Percentiles rank a stretch among this genome's conserved stretches.
Conservation (phyloP, 2,797 vertebrate species). For the Hippoglossus hippoglossus region DNA sequence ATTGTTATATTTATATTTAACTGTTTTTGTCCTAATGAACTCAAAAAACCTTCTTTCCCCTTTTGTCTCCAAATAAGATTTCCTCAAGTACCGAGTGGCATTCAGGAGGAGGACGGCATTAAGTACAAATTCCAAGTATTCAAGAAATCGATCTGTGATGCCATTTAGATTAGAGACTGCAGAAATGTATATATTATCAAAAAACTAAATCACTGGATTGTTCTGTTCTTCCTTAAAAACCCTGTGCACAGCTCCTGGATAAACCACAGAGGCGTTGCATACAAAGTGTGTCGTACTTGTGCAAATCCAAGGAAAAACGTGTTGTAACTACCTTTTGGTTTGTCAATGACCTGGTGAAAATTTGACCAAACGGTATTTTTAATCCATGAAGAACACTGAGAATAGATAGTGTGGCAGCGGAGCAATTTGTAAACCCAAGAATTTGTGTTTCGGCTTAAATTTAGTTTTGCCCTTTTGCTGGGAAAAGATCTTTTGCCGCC, state of each 20-base stretch:
- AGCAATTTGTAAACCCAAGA: background rate
- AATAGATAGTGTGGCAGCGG: background rate
- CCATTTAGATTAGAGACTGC: background rate
- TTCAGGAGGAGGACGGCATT: conserved; percentile 87
- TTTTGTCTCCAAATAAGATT: conserved; percentile 69
- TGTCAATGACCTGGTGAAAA: background rate
- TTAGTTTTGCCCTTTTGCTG: background rate
- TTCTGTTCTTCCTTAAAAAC: background rate
- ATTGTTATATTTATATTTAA: too few species aligned
- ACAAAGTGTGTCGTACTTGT: too few species aligned
- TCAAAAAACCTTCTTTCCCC: background rate
- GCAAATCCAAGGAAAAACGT: too few species aligned
- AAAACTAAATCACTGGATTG: background rate
- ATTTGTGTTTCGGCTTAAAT: background rate
- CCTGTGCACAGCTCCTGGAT: too few species aligned
- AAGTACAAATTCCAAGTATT: conserved; percentile 85
- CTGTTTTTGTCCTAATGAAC: conserved; percentile 2
- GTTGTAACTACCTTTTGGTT: too few species aligned
- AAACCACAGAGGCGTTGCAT: too few species aligned
- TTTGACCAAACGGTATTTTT: background rate
- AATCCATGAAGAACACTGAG: background rate
- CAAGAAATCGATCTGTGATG: conserved; percentile 65
- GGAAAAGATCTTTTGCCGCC: background rate
- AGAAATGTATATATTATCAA: background rate
- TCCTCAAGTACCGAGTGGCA: conserved; percentile 77